Percentiles rank a stretch among this genome's conserved stretches.
Conservation (phyloP, 2,888 invertebrate genomes). For the Philhelius pedissequus region DNA sequence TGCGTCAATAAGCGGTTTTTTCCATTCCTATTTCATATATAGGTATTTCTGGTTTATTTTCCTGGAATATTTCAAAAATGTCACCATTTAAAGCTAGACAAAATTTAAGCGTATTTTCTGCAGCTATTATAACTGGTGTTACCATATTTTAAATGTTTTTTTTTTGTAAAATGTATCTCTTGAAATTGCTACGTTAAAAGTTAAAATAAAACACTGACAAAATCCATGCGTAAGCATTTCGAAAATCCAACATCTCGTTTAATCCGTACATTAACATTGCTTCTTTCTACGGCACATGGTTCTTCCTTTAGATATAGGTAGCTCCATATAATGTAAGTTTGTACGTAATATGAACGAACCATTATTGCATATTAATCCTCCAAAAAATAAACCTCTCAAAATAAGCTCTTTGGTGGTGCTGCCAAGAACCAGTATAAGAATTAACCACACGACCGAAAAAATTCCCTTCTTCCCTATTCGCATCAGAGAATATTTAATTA, state of each 20-base stretch:
- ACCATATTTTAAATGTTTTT: too few species aligned
- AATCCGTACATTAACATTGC: not conserved
- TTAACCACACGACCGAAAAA: conserved; percentile 20
- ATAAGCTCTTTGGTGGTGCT: conserved; percentile 36
- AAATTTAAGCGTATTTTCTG: too few species aligned
- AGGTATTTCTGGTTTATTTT: too few species aligned
- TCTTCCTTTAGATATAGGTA: not conserved
- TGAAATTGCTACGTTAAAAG: too few species aligned
- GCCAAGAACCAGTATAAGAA: conserved; percentile 3
- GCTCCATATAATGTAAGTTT: too few species aligned
- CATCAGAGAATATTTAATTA: conserved; percentile 60
- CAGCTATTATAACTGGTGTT: too few species aligned
- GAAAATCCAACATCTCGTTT: not conserved
- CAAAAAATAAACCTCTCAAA: conserved; percentile 48
- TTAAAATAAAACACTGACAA: not conserved
- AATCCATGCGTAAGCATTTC: not conserved
- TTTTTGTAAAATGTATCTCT: too few species aligned
- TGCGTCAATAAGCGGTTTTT: too few species aligned
- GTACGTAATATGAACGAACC: not conserved
- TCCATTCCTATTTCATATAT: too few species aligned
- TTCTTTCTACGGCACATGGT: not conserved
- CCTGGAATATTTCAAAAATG: too few species aligned
- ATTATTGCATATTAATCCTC: conserved; percentile 36
- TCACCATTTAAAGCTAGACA: too few species aligned
- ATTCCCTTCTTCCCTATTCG: not conserved